Base-by-base conservation (phyloP, 2,113 vertebrate species). In the Hiodon tergisus region DNA sequence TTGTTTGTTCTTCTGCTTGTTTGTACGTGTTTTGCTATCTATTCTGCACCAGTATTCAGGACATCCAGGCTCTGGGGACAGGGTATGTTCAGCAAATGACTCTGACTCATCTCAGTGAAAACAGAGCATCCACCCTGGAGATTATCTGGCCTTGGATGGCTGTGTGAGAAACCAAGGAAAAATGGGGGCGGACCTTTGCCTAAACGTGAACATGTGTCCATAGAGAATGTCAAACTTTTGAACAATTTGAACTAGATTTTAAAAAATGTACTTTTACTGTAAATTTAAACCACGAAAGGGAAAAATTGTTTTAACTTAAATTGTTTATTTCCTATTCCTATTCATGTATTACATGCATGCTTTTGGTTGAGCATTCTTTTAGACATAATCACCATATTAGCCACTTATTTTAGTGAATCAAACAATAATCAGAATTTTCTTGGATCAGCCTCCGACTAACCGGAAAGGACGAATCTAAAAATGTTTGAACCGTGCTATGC, bases 121-220 rank as follows among this genome's bases (percentile, higher is more conserved):
- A 10, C 52, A 67, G 69, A 53, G 5, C 10, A 48, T 6, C 60
- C 47, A 50, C 75, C 75, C 75, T 58, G 8, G 69, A 77, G 75
- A 77, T 59, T 72, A 72, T 71, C 75, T 7, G 57, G 75, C 75
- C 67, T 62, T 7, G 60, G 67, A 53, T 69, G 14, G 51, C 72
- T 52, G 63, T 67, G 47, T 13, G 46, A 76, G 65, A 55, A 76
- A 47, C 54, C 46, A 67, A 46, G 58, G 10, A 55, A 72, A 77
- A 61, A 63, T 17, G 47, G 57, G 2, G 68, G 16, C 10, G 47
- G 48, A 14, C 52, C 75, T 11, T 67, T 58, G 61, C 60, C 51
- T 72, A 77, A 77, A 57, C 11, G 53, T 72, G 72, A 77, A 77
- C 75, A 77, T 59, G 57, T 72, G 75, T 76, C 60, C 7, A 60